phyloP scores from a whole-genome alignment of 2,113 vertebrate genomes.

The Poeciliopsis retropinna region DNA sequence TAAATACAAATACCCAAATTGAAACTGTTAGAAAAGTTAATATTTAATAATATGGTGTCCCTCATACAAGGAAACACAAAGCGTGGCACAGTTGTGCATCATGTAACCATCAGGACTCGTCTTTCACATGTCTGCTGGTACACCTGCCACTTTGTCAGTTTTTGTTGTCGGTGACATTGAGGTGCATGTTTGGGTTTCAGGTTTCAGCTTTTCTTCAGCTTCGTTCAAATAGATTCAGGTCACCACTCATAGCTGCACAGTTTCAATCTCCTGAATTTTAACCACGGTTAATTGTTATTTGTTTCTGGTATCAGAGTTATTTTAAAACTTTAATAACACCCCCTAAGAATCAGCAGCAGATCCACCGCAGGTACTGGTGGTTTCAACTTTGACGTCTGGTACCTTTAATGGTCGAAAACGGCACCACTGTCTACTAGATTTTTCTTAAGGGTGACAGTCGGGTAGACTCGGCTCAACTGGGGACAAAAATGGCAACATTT shows the following conservation, averaged over 20 bases:
- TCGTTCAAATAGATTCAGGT: background rate
- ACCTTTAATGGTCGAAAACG: too few relatives aligned
- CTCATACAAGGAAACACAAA: background rate
- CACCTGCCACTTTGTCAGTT: background rate
- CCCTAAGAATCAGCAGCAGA: background rate
- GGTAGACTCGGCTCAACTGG: too few relatives aligned
- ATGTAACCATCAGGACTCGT: background rate
- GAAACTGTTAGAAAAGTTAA: background rate
- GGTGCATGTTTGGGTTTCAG: background rate
- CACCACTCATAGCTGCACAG: background rate
- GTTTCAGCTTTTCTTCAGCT: background rate
- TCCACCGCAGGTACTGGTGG: background rate
- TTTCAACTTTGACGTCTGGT: background rate
- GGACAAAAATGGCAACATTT: too few relatives aligned
- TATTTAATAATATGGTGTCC: background rate
- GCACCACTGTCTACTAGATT: background rate
- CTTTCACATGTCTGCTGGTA: background rate
- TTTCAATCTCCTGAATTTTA: background rate
- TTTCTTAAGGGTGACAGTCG: background rate
- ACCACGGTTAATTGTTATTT: too few relatives aligned
- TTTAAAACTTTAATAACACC: too few relatives aligned
- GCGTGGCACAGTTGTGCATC: background rate
- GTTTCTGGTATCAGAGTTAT: too few relatives aligned
- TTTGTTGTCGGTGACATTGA: background rate
- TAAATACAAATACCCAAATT: background rate